These are phyloP conservation scores for Strigamia maritima DNA, from an alignment of 2,888 invertebrate species.

Conservation along the genomic window DNA sequence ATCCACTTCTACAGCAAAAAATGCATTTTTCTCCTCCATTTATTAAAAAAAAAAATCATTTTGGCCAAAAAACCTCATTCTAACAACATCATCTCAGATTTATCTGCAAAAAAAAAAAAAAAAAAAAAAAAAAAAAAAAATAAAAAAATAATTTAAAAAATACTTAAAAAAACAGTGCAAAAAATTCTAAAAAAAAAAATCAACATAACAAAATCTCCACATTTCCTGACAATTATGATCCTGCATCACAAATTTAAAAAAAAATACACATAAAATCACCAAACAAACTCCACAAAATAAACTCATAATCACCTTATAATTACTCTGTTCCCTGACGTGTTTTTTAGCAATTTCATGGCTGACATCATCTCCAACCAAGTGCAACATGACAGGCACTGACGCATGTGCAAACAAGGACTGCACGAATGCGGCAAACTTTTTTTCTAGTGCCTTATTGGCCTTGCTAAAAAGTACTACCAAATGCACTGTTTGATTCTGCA, in stretches of 20 bases:
- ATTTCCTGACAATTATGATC: no score
- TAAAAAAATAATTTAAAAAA: not conserved
- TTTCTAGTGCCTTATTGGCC: constrained; percentile 37
- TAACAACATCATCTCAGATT: no score
- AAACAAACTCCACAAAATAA: not conserved
- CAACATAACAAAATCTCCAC: no score
- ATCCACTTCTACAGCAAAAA: no score
- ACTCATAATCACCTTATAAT: not conserved
- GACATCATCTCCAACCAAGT: constrained; percentile 38
- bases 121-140: not conserved
- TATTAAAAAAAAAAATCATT: no score
- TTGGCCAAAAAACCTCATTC: no score
- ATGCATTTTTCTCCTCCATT: no score
- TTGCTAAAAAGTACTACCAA: constrained; percentile 38
- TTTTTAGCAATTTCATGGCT: constrained; percentile 38
- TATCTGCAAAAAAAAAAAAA: not conserved
- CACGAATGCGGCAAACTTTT: constrained; percentile 36
- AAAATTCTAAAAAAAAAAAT: no score
- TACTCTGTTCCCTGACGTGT: not conserved
- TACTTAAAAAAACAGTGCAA: no score
- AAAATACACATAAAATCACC: no score
- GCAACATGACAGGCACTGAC: constrained; percentile 35
- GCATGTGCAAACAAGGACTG: constrained; percentile 19
- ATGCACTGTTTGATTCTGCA: not conserved
- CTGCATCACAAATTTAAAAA: not conserved